Percentiles rank a stretch among this genome's conserved stretches.
Evolutionary conservation across 2,888 invertebrate genomes (phyloP).

Genomic region (Conchocele bisecta): DNA sequence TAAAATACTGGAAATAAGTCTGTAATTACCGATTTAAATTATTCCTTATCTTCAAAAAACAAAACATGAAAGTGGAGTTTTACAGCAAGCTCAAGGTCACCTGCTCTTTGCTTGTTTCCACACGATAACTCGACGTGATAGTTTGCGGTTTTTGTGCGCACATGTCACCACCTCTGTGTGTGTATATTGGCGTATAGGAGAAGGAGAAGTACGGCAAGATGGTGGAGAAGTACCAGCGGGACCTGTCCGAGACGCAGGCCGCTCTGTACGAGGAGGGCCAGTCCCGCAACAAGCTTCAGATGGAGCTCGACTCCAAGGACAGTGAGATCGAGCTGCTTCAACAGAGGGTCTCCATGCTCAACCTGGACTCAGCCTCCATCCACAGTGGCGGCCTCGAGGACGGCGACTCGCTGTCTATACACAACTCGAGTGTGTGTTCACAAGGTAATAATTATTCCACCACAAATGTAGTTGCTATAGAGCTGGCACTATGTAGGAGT

Average conservation of each 20-base stretch:
- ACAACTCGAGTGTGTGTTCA: slow-evolving; percentile 54
- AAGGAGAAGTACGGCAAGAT: slow-evolving; percentile 96
- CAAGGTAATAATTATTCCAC: slow-evolving; percentile 25
- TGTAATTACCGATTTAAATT: too few species aligned
- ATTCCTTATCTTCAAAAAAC: too few species aligned
- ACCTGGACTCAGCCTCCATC: slow-evolving; percentile 94
- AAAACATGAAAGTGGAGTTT: too few species aligned
- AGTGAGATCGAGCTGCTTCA: slow-evolving; percentile 95
- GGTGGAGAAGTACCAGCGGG: slow-evolving; percentile 92
- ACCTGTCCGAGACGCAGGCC: slow-evolving; percentile 93
- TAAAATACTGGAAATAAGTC: too few species aligned
- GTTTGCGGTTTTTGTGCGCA: too few species aligned
- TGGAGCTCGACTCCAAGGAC: slow-evolving; percentile 98
- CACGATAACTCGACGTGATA: too few species aligned
- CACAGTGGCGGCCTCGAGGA: slow-evolving; percentile 87
- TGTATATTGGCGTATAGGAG: too few species aligned
- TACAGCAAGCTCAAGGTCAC: too few species aligned
- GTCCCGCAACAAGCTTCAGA: slow-evolving; percentile 89
- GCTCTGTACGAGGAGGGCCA: slow-evolving; percentile 87
- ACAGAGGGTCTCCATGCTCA: slow-evolving; percentile 90
- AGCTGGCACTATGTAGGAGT: too few species aligned
- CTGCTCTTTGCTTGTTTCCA: too few species aligned
- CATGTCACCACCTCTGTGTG: too few species aligned
- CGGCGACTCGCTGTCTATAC: slow-evolving; percentile 41
- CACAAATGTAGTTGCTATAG: too few species aligned